Base-by-base conservation (phyloP, 1,140 invertebrate genomes). In the Anoplophora glabripennis region DNA sequence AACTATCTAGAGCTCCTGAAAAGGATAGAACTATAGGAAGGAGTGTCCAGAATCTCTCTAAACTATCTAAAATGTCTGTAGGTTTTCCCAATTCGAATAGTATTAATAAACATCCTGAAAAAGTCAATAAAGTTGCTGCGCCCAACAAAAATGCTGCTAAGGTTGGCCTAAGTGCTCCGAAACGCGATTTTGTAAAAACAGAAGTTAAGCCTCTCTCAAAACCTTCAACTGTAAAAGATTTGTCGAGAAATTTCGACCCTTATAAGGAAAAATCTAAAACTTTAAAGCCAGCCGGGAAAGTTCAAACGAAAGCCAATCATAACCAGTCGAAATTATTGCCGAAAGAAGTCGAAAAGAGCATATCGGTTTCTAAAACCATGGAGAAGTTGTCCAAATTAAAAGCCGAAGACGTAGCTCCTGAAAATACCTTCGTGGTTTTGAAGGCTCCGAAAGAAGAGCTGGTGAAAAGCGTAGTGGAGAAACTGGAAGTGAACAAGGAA, bases 401-500 rank as follows among this genome's bases (percentile, higher is more conserved):
- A 37, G 11, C 47, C 4, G 18, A 18, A 33, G 61, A 63, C 11
- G 14, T 57, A 9, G 41, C 51, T 45, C 61, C 57, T 8, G 49
- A 56, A 45, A 35, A 58, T 18, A 49, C 56, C 10, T 59, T 64
- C 41, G 40, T 59, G 4, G 61, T 47, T 8, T 7, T 59, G 1
- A 63, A 59, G 42, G 38, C 38, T 7, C 45, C 56, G 28, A 64
- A 59, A 45, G 61, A 66, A 46, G 62, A 63, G 51, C 46, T 34
- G 28, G 59, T 69, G 3, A 66, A 62, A 49, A 64, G 44, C 37
- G 62, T 62, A 4, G 51, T 64, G 12, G 48, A 65, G 37, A 65
- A 68, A 52, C 35, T 66, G 4, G 61, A 61, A 34, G 46, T 42
- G 12, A 47, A 40, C 7, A 53, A 53, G 14, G 15, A 61, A 8